phyloP scores from a whole-genome alignment of 35 echinoderm and acorn worm genomes.

The Eucidaris tribuloides region DNA sequence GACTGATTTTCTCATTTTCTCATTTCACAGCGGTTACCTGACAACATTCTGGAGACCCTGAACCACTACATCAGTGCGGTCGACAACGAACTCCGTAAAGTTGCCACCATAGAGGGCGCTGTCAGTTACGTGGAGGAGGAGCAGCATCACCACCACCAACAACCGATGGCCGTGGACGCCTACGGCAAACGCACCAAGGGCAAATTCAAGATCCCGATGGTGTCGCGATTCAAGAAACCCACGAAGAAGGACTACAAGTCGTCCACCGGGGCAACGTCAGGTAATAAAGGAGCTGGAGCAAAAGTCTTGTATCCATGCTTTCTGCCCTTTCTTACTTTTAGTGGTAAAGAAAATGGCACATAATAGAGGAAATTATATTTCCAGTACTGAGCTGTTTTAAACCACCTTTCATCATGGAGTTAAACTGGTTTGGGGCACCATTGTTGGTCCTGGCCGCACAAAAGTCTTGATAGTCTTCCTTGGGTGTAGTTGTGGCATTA shows the following conservation, averaged over 20 bases:
- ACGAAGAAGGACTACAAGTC: slow-evolving; percentile 64
- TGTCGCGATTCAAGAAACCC: slow-evolving; percentile 85
- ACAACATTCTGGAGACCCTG: slow-evolving; percentile 53
- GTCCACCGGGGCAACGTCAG: slow-evolving; percentile 1
- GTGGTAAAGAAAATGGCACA: too few relatives aligned
- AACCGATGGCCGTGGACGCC: slow-evolving; percentile 30
- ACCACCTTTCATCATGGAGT: too few relatives aligned
- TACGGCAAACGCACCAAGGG: slow-evolving; percentile 79
- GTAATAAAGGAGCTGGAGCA: too few relatives aligned
- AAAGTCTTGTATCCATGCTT: too few relatives aligned
- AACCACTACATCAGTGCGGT: slow-evolving; percentile 59
- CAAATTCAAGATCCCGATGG: slow-evolving; percentile 71
- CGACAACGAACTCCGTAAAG: slow-evolving; percentile 78
- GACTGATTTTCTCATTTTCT: neutral
- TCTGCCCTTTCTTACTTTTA: too few relatives aligned
- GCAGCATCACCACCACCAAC: slow-evolving; percentile 13
- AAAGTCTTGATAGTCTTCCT: too few relatives aligned
- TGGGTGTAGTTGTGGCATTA: too few relatives aligned
- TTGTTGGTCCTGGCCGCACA: too few relatives aligned
- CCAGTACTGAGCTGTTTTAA: too few relatives aligned
- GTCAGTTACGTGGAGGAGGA: slow-evolving; percentile 65
- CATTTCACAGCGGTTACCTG: slow-evolving; percentile 29
- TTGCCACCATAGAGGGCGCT: slow-evolving; percentile 75
- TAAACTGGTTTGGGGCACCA: too few relatives aligned
- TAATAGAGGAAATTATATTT: too few relatives aligned